These are phyloP conservation scores for Augochlora pura DNA, from an alignment of 1,140 invertebrate species.

Conservation along the genomic window DNA sequence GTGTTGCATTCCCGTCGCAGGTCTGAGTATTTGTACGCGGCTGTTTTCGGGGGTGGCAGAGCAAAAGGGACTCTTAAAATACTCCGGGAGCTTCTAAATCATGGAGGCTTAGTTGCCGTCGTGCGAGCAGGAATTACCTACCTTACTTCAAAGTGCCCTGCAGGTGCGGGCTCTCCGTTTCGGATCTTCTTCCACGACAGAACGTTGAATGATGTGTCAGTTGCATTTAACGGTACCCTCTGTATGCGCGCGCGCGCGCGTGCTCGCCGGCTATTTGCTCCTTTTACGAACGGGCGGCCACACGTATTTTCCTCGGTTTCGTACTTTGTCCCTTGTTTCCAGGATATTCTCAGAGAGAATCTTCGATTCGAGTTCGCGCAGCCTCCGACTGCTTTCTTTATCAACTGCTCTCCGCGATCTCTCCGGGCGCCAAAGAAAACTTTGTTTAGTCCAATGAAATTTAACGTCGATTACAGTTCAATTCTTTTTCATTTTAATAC, in stretches of 20 bases:
- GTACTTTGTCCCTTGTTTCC: no score
- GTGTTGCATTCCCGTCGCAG: conserved; percentile 55
- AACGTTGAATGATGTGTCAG: conserved; percentile 75
- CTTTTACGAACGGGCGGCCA: conserved; percentile 25
- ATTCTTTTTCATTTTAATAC: no score
- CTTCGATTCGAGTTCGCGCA: background rate
- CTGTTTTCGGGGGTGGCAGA: conserved; percentile 61
- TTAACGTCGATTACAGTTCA: no score
- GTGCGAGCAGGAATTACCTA: conserved; percentile 77
- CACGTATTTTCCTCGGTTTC: background rate
- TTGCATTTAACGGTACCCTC: conserved; percentile 60
- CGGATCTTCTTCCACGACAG: conserved; percentile 68
- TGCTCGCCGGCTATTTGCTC: conserved; percentile 51
- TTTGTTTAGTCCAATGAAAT: no score
- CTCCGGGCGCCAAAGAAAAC: no score
- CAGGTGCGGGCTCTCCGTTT: conserved; percentile 76
- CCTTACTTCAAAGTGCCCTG: conserved; percentile 79
- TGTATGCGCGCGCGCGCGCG: no score
- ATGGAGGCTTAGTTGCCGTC: conserved; percentile 78
- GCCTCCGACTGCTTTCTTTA: background rate
- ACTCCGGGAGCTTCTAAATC: conserved; percentile 79
- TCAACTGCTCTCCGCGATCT: no score
- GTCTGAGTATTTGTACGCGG: conserved; percentile 45
- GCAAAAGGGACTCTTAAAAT: conserved; percentile 78
- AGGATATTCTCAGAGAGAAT: background rate